Conservation (phyloP, 1,140 invertebrate species). For the Polypedilum pembai region DNA sequence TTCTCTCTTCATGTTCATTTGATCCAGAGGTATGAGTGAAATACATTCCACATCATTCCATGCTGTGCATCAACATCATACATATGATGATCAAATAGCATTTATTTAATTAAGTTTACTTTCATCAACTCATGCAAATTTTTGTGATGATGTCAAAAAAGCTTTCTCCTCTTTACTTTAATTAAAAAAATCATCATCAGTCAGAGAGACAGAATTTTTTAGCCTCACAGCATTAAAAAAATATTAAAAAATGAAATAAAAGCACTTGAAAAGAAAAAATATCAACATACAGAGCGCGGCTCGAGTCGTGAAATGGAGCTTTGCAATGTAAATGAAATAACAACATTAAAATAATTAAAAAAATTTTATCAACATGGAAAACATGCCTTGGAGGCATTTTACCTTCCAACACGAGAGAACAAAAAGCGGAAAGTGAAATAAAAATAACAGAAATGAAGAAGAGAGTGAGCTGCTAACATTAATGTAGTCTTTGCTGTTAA, state of each 20-base stretch:
- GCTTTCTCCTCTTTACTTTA: constrained; percentile 4
- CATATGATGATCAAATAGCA: constrained; percentile 3
- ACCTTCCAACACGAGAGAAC: neutral
- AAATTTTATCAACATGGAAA: constrained; percentile 6
- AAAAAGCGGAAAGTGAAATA: too few relatives aligned
- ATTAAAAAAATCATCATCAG: constrained; percentile 19
- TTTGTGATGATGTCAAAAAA: neutral
- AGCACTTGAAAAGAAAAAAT: neutral
- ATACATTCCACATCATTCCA: too few relatives aligned
- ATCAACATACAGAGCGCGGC: neutral
- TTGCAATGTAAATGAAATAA: constrained; percentile 7
- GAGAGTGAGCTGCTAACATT: neutral
- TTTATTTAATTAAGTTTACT: constrained; percentile 20
- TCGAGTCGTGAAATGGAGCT: neutral
- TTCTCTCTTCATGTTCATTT: too few relatives aligned
- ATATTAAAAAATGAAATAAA: neutral
- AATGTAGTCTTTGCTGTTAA: neutral
- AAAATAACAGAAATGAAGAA: neutral
- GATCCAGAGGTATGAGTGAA: too few relatives aligned
- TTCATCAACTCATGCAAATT: neutral
- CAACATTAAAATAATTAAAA: constrained; percentile 17
- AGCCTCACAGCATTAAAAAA: neutral
- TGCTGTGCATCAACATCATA: too few relatives aligned
- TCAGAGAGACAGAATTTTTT: too few relatives aligned
- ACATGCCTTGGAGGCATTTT: neutral